These are phyloP conservation scores for Allygus modestus DNA, from an alignment of 2,888 invertebrate genomes.

Conservation along the genomic window DNA sequence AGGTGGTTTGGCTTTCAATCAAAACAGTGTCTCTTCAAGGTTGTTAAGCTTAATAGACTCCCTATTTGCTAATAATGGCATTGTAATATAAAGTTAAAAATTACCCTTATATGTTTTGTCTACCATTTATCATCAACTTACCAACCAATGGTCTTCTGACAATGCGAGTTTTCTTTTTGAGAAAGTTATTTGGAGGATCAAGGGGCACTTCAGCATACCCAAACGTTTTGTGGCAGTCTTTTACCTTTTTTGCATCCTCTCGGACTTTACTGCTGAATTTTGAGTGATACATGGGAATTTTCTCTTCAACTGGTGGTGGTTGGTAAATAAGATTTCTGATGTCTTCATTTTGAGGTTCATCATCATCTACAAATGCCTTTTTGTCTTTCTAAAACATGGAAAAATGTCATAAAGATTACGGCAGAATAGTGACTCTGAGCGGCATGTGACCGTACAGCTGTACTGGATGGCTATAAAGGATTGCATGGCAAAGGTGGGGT, in stretches of 20 bases:
- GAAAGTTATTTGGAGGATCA: slow-evolving; percentile 79
- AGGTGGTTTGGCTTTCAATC: too few relatives aligned
- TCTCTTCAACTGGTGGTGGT: slow-evolving; percentile 64
- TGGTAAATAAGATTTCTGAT: slow-evolving; percentile 44
- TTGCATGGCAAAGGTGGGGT: too few relatives aligned
- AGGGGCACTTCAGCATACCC: slow-evolving; percentile 82
- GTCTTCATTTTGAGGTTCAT: slow-evolving; percentile 32
- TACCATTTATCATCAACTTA: slow-evolving; percentile 61
- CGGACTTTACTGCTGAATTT: slow-evolving; percentile 74
- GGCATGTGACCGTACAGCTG: too few relatives aligned
- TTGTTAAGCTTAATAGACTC: too few relatives aligned
- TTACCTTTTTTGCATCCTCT: slow-evolving; percentile 74
- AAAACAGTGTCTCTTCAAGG: too few relatives aligned
- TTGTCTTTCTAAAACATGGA: neutral
- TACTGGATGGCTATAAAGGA: too few relatives aligned
- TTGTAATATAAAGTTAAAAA: too few relatives aligned
- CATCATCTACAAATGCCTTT: neutral
- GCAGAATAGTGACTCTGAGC: too few relatives aligned
- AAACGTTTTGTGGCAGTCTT: slow-evolving; percentile 77
- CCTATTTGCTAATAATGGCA: too few relatives aligned
- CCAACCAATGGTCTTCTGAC: slow-evolving; percentile 72
- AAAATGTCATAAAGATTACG: neutral
- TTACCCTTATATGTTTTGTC: too few relatives aligned
- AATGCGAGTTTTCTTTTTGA: slow-evolving; percentile 80
- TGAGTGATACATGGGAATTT: slow-evolving; percentile 78